Conservation (phyloP, 64 coral and sea anemone genomes). For the Montipora foliosa region DNA sequence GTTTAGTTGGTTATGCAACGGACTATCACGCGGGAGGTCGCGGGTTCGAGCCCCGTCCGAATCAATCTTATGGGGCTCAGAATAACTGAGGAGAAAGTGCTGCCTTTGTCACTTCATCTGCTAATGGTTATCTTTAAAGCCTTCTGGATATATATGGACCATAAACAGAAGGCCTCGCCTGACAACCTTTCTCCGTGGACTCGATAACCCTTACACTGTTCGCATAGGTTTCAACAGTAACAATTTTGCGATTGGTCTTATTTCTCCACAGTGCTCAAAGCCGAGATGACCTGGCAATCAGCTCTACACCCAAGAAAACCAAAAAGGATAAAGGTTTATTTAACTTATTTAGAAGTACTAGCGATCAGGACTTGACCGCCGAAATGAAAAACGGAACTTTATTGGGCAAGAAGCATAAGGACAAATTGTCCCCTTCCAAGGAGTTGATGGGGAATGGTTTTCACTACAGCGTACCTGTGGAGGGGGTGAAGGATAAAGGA, state of each 20-base stretch:
- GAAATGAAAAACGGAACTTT: conserved; percentile 21
- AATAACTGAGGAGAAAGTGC: no score
- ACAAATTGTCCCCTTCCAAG: neutral
- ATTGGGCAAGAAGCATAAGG: conserved; percentile 20
- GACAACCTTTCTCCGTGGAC: no score
- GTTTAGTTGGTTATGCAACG: no score
- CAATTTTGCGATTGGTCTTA: neutral
- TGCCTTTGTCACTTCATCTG: no score
- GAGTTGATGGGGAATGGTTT: conserved; percentile 33
- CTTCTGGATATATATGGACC: no score
- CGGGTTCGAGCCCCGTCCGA: no score
- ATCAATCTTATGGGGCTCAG: no score
- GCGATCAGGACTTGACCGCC: conserved; percentile 4
- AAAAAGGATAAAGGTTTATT: conserved; percentile 29
- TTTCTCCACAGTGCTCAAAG: conserved; percentile 16
- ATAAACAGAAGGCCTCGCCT: no score
- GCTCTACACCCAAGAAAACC: conserved; percentile 12
- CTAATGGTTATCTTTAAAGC: no score
- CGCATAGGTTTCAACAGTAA: no score
- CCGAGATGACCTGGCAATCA: conserved; percentile 14
- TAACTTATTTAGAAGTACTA: conserved; percentile 8
- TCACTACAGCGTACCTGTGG: neutral
- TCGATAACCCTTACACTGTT: no score
- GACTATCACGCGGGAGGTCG: no score
- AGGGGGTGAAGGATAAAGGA: conserved; percentile 23